phyloP scores from a whole-genome alignment of 2,113 vertebrate genomes.

The Camelus dromedarius region DNA sequence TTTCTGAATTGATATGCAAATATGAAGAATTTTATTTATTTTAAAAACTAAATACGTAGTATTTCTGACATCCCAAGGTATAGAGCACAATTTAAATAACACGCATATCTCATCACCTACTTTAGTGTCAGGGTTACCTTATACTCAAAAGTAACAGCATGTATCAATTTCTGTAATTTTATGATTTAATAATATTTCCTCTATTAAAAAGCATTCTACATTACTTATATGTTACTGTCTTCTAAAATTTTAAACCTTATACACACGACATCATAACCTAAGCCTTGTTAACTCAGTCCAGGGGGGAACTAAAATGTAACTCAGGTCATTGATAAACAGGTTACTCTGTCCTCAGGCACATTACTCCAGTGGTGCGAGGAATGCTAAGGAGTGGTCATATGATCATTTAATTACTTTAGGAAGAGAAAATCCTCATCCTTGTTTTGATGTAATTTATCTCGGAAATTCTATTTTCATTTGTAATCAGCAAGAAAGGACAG shows the following conservation, averaged over 20 bases:
- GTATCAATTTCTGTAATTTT: background rate
- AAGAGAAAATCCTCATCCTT: background rate
- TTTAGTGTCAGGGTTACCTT: background rate
- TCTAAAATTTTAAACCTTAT: background rate
- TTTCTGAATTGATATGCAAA: background rate
- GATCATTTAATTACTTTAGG: background rate
- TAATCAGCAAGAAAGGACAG: background rate
- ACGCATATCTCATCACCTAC: background rate
- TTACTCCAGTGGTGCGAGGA: background rate
- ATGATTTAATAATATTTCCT: background rate
- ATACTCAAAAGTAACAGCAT: background rate
- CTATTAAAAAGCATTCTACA: background rate
- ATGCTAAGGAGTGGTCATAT: no score
- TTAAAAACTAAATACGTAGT: background rate
- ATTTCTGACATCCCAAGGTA: background rate
- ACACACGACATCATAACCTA: background rate
- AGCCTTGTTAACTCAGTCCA: background rate
- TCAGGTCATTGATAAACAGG: background rate
- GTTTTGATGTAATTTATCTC: background rate
- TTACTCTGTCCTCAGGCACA: background rate
- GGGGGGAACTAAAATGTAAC: background rate
- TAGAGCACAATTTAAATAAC: background rate
- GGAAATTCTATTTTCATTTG: constrained; percentile 2
- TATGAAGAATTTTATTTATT: background rate
- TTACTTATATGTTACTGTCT: background rate